Conservation (phyloP, 2,888 invertebrate species). For the Rhopalosiphum nymphaeae region DNA sequence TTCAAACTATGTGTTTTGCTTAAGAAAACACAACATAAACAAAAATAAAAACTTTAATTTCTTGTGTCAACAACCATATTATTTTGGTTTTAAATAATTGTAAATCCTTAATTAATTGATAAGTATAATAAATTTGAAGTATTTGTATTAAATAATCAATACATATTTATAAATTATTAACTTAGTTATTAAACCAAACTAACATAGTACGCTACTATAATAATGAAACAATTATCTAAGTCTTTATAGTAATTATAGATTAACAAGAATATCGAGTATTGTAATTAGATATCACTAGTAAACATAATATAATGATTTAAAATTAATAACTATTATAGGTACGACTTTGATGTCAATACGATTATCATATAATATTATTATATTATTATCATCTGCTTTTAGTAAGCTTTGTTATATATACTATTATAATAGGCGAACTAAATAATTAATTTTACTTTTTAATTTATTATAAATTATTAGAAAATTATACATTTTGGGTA, state of each 20-base stretch:
- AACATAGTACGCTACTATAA: background rate
- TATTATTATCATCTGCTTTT: background rate
- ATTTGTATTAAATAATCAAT: constrained; percentile 25
- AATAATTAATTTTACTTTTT: background rate
- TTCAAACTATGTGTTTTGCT: background rate
- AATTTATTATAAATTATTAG: background rate
- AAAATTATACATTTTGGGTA: background rate
- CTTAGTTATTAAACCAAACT: background rate
- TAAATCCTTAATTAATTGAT: background rate
- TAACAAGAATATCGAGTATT: background rate
- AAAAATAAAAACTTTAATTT: constrained; percentile 27
- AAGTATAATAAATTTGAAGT: constrained; percentile 1
- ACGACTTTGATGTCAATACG: background rate
- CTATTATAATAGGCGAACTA: background rate
- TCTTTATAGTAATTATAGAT: background rate
- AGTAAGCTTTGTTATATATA: background rate
- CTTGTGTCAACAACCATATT: background rate
- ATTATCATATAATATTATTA: background rate
- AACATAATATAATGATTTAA: background rate
- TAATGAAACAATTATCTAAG: background rate
- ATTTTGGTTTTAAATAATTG: background rate
- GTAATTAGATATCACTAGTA: background rate
- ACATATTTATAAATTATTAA: constrained; percentile 1
- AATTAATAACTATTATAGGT: background rate
- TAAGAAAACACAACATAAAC: background rate